phyloP scores from a whole-genome alignment of 1,140 invertebrate species.

The Bactericera cockerelli region DNA sequence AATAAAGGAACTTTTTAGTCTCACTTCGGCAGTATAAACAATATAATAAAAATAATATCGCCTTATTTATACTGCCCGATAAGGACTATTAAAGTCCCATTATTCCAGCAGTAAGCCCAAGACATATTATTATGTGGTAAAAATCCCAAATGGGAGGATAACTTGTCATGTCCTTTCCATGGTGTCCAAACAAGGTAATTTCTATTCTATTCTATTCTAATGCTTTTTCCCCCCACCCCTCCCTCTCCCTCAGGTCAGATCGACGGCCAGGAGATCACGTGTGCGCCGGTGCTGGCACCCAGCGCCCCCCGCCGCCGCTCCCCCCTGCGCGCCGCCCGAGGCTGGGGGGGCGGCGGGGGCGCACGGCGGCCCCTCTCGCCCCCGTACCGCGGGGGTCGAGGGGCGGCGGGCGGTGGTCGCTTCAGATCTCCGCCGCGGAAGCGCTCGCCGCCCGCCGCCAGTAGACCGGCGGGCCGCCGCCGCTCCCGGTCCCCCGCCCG shows the following conservation, averaged over 20 bases:
- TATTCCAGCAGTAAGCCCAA: too few species aligned
- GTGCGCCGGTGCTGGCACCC: constrained; percentile 71
- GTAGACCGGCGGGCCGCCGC: constrained; percentile 32
- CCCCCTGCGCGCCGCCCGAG: constrained; percentile 38
- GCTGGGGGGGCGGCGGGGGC: constrained; percentile 24
- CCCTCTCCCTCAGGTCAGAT: constrained; percentile 43
- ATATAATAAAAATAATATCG: too few species aligned
- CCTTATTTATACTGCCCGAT: too few species aligned
- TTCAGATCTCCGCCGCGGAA: constrained; percentile 35
- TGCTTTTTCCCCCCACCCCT: too few species aligned
- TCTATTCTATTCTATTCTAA: too few species aligned
- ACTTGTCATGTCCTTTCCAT: too few species aligned
- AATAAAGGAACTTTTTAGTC: too few species aligned
- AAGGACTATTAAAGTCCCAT: too few species aligned
- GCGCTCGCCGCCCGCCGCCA: constrained; percentile 34
- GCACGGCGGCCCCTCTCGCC: constrained; percentile 30
- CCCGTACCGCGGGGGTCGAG: constrained; percentile 37
- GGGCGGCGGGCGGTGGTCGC: constrained; percentile 42
- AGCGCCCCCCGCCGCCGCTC: constrained; percentile 44
- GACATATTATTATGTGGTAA: too few species aligned
- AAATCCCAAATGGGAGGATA: too few species aligned
- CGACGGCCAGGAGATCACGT: constrained; percentile 86
- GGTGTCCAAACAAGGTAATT: too few species aligned
- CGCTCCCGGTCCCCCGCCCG: constrained; percentile 35
- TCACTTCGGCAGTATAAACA: too few species aligned